Conservation (phyloP, 2,888 invertebrate genomes). For the Odontomyia ornata region DNA sequence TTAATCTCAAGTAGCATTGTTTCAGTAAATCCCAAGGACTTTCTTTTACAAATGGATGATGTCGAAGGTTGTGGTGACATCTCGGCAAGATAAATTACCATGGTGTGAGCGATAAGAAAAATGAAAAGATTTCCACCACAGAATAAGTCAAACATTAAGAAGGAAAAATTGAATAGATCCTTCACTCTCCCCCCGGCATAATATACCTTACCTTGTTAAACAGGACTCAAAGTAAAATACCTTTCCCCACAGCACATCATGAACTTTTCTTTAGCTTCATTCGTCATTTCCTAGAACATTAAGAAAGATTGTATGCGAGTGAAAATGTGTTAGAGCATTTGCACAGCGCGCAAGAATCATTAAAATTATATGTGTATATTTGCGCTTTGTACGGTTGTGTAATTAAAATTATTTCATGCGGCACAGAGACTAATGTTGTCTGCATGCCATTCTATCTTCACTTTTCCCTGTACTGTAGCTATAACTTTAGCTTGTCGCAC, state of each 20-base stretch:
- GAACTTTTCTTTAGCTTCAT: not conserved
- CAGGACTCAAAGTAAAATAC: no score
- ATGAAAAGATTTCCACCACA: no score
- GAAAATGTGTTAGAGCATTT: not conserved
- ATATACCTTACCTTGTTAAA: no score
- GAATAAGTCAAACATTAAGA: no score
- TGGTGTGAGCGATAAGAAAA: no score
- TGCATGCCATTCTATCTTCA: not conserved
- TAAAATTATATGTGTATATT: slow-evolving; percentile 1
- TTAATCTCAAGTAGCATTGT: no score
- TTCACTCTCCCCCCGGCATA: no score
- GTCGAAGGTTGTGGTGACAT: no score
- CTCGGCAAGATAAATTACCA: no score
- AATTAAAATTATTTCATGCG: slow-evolving; percentile 9
- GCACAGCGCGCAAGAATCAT: not conserved
- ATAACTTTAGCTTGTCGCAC: not conserved
- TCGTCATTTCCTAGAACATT: not conserved
- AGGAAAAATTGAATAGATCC: no score
- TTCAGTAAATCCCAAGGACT: no score
- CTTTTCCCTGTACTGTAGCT: not conserved
- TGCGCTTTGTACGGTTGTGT: not conserved
- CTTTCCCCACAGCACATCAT: not conserved
- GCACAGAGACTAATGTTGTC: not conserved
- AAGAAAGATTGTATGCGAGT: not conserved
- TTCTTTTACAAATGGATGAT: no score